These are phyloP conservation scores for Mus minutoides DNA, from an alignment of 2,797 vertebrate species.

Conservation along the genomic window DNA sequence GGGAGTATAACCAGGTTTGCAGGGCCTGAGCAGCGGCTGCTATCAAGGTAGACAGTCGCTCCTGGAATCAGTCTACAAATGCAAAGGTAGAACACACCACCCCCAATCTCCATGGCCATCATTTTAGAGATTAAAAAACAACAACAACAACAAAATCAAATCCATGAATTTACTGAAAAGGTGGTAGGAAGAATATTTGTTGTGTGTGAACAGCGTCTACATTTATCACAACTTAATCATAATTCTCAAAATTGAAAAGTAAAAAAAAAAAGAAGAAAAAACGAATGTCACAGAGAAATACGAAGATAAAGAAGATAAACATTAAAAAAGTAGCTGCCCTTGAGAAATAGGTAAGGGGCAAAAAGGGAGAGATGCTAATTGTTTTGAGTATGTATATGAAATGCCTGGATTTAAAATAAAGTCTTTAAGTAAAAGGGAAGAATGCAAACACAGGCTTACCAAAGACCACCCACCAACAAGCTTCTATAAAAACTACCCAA, in stretches of 20 bases:
- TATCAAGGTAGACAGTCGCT: not conserved
- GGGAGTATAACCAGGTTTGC: not conserved
- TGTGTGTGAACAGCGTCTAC: not conserved
- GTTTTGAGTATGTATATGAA: not conserved
- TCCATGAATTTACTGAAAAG: not conserved
- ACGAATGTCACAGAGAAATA: not conserved
- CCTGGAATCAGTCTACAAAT: not conserved
- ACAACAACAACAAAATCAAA: not conserved
- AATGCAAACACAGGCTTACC: no score
- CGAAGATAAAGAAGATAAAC: conserved; percentile 2
- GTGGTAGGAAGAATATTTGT: not conserved
- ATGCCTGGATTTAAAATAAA: not conserved
- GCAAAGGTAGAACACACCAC: not conserved
- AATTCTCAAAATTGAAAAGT: conserved; percentile 18
- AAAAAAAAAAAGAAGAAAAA: conserved; percentile 13
- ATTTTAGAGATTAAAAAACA: not conserved
- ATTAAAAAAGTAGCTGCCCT: not conserved
- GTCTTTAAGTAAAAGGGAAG: not conserved
- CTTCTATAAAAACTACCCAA: not conserved
- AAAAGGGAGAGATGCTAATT: not conserved
- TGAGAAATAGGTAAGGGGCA: not conserved
- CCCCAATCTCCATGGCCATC: not conserved
- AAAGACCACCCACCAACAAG: not conserved
- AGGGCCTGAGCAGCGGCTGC: no score
- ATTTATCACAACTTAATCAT: not conserved